Evolutionary conservation across 2,888 invertebrate genomes (phyloP).

Genomic region (Polyploca ridens): DNA sequence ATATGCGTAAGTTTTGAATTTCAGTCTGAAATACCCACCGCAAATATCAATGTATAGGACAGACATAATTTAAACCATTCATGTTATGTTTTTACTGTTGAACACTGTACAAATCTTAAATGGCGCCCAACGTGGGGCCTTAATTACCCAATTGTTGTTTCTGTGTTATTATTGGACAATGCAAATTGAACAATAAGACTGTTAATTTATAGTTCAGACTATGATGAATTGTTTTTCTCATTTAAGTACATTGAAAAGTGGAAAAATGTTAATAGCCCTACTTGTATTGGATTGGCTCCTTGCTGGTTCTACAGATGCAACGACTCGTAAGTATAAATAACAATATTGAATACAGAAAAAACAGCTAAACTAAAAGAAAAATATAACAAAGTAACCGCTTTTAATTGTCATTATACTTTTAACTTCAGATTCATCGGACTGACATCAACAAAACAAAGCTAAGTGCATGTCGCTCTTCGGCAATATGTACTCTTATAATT

Average conservation of each 20-base stretch:
- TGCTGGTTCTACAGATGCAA: constrained; percentile 66
- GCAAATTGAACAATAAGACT: no score
- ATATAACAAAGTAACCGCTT: no score
- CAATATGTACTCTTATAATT: no score
- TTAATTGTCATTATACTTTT: no score
- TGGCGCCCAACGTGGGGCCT: constrained; percentile 53
- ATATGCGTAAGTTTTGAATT: constrained; percentile 25
- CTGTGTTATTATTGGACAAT: no score
- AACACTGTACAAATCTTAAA: constrained; percentile 22
- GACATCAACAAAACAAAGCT: no score
- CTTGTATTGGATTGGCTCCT: constrained; percentile 73
- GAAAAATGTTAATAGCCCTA: constrained; percentile 62
- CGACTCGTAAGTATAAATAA: constrained; percentile 63
- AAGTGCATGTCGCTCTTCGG: no score
- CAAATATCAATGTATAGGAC: not conserved
- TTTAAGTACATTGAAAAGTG: constrained; percentile 53
- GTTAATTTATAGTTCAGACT: no score
- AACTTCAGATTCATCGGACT: no score
- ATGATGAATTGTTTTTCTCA: constrained; percentile 45
- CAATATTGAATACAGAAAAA: not conserved
- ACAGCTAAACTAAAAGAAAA: no score
- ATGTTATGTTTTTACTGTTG: not conserved
- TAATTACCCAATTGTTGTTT: not conserved
- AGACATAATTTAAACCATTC: not conserved
- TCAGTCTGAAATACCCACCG: constrained; percentile 10